These are phyloP conservation scores for Ochropleura plecta DNA, from an alignment of 2,888 invertebrate genomes.

Conservation along the genomic window DNA sequence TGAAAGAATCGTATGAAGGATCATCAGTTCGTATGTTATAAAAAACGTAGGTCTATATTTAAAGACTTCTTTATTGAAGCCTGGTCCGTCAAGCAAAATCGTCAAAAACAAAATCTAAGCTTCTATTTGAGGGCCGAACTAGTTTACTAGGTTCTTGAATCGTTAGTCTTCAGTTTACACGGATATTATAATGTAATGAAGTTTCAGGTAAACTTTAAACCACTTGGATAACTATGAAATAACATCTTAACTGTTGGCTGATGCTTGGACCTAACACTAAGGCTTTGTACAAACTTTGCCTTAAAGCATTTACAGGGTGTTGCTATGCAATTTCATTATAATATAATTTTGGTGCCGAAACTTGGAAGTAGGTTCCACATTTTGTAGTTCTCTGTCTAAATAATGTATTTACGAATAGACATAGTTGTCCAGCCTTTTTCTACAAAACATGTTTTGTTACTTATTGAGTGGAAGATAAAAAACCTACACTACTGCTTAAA, in stretches of 20 bases:
- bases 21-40: neutral
- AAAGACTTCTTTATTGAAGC: neutral
- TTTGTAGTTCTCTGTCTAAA: constrained; percentile 12
- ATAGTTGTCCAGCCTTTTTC: neutral
- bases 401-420: neutral
- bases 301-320: constrained; percentile 37
- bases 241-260: constrained; percentile 33
- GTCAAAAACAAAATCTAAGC: neutral
- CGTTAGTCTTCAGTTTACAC: constrained; percentile 6
- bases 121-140: neutral
- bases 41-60: neutral
- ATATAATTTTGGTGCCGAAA: constrained; percentile 37
- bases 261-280: constrained; percentile 49
- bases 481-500: too few species aligned
- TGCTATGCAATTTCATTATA: constrained; percentile 41
- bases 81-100: neutral
- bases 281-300: constrained; percentile 44
- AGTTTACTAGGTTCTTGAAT: neutral
- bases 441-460: neutral
- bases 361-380: constrained; percentile 28
- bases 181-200: constrained; percentile 19
- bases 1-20: too few species aligned
- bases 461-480: too few species aligned
- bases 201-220: constrained; percentile 28
- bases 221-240: constrained; percentile 26